Evolutionary conservation across 92 coral and sea anemone genomes (phyloP).

Genomic region (Micromussa lordhowensis): DNA sequence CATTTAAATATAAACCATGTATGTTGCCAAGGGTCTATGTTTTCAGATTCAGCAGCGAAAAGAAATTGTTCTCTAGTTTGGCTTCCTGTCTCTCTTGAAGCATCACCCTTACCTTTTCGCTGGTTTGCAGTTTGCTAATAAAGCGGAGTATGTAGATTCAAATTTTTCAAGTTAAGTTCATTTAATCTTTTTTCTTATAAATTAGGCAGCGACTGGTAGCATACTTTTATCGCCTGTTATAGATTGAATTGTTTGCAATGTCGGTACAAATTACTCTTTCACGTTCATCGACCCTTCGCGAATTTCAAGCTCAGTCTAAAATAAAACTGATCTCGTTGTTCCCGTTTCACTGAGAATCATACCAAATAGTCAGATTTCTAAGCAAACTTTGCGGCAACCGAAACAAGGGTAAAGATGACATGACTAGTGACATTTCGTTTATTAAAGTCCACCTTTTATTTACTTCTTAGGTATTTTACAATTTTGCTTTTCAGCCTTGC

Average conservation of each 20-base stretch:
- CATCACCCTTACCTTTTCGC: neutral
- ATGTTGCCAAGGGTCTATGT: neutral
- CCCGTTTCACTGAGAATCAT: neutral
- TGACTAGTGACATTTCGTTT: neutral
- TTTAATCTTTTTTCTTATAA: constrained; percentile 15
- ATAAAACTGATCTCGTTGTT: neutral
- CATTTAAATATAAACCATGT: neutral
- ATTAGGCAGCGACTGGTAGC: constrained; percentile 15
- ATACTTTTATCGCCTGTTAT: neutral
- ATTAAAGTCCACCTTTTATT: neutral
- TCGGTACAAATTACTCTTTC: no score
- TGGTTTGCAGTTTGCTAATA: neutral
- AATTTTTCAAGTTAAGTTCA: constrained; percentile 4
- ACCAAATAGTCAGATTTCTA: neutral
- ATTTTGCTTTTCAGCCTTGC: constrained; percentile 8
- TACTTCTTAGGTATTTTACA: neutral
- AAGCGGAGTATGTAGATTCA: neutral
- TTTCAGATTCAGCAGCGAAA: neutral
- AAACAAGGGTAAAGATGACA: neutral
- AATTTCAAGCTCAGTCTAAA: neutral
- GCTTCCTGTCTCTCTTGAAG: neutral
- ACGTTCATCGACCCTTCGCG: neutral
- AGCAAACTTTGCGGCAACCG: neutral
- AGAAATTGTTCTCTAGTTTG: neutral
- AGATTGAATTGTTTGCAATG: neutral